phyloP scores from a whole-genome alignment of 2,797 vertebrate species.

The Spatula clypeata region DNA sequence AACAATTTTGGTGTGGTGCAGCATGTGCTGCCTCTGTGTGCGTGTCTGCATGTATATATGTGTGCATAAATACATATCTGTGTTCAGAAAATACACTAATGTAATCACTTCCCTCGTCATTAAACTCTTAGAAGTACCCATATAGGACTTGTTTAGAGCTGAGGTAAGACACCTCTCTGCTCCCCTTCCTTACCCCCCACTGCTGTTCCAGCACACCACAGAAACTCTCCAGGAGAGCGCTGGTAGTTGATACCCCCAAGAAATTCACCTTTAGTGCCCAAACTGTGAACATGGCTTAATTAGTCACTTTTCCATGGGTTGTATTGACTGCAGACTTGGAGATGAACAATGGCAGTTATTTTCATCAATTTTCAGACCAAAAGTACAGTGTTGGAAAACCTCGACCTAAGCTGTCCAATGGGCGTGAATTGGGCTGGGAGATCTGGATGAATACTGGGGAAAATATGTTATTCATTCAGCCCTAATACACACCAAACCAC shows the following conservation, averaged over 20 bases:
- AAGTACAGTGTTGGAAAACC: rapidly evolving
- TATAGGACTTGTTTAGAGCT: background rate
- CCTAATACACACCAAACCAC: background rate
- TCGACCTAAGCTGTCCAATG: background rate
- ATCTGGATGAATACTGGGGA: background rate
- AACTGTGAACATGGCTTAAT: background rate
- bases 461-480: background rate
- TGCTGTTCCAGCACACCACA: background rate
- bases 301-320: background rate
- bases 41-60: background rate
- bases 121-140: background rate
- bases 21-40: background rate
- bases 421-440: background rate
- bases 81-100: background rate
- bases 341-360: background rate
- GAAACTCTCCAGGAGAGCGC: background rate
- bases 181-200: background rate
- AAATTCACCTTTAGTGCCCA: background rate
- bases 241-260: background rate
- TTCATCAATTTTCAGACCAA: background rate
- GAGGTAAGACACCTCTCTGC: background rate
- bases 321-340: background rate
- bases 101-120: background rate
- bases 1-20: background rate
- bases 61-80: background rate